These are phyloP conservation scores for Tribolium castaneum DNA, from an alignment of 1,140 invertebrate species.

Conservation along the genomic window DNA sequence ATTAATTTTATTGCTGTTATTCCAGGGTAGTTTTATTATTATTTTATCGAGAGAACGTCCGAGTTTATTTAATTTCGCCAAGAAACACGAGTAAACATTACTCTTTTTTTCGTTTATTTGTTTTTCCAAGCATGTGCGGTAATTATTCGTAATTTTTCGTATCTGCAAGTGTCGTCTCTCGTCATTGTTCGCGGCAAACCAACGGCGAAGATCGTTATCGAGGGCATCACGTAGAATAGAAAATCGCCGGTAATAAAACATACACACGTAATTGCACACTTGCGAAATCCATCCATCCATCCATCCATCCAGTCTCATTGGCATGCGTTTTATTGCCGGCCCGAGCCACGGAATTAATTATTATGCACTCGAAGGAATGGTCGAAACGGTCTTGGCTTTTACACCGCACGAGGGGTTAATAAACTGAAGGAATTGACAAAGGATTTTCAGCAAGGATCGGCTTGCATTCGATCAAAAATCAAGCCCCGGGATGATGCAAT, in stretches of 20 bases:
- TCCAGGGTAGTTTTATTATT: slow-evolving; percentile 5
- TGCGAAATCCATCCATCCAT: slow-evolving; percentile 2
- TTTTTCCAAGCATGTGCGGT: not conserved
- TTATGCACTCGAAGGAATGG: slow-evolving; percentile 18
- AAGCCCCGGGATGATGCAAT: not conserved
- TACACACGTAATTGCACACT: slow-evolving; percentile 25
- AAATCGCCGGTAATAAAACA: slow-evolving; percentile 16
- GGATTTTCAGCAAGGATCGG: not conserved
- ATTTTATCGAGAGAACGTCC: not conserved
- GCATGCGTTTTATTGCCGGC: slow-evolving; percentile 18
- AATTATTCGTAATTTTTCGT: no score
- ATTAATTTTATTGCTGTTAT: slow-evolving; percentile 28
- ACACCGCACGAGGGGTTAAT: not conserved
- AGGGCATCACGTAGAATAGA: not conserved
- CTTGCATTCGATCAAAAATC: slow-evolving; percentile 25
- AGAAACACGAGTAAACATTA: slow-evolving; percentile 4
- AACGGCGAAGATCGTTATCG: not conserved
- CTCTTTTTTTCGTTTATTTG: not conserved
- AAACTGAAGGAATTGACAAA: not conserved
- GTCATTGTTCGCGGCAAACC: no score
- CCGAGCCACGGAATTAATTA: slow-evolving; percentile 12
- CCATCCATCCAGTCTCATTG: not conserved
- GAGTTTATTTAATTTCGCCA: slow-evolving; percentile 21
- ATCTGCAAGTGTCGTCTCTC: no score
- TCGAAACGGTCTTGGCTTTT: not conserved